These are phyloP conservation scores for Zoroaster sp. DNA, from an alignment of 53 echinoderm and acorn worm genomes.

Conservation along the genomic window DNA sequence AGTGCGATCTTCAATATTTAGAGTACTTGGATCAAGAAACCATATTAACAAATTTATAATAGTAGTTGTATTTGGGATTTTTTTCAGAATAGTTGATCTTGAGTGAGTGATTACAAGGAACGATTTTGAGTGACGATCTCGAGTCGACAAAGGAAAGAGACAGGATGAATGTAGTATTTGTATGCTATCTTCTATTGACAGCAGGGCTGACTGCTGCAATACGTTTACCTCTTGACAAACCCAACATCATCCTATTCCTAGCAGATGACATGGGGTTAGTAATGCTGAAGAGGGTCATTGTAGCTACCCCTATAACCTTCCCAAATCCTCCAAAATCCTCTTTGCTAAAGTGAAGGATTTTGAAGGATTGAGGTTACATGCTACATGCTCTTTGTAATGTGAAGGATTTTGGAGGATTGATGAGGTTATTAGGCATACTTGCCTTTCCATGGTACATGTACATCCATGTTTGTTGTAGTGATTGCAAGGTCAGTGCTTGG, in stretches of 20 bases:
- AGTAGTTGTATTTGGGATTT: too few relatives aligned
- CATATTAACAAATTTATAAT: too few relatives aligned
- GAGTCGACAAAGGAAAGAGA: neutral
- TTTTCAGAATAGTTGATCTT: too few relatives aligned
- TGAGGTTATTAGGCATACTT: neutral
- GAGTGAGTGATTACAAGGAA: neutral
- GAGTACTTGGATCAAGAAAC: too few relatives aligned
- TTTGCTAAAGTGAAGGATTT: neutral
- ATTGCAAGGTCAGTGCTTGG: too few relatives aligned
- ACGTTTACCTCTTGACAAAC: conserved; percentile 61
- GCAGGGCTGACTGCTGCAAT: neutral
- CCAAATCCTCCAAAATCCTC: neutral
- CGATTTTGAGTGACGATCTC: neutral
- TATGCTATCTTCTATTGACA: neutral
- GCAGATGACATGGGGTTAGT: conserved; percentile 84
- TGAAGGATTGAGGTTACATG: neutral
- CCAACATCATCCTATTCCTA: conserved; percentile 79
- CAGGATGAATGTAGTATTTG: neutral
- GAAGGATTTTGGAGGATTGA: neutral
- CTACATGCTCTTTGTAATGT: neutral
- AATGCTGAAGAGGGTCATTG: too few relatives aligned
- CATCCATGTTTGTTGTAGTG: too few relatives aligned
- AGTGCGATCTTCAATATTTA: too few relatives aligned
- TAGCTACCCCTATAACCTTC: too few relatives aligned
- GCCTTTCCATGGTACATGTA: neutral